These are phyloP conservation scores for Xyliphius kryptos DNA, from an alignment of 2,113 vertebrate species.

Conservation along the genomic window DNA sequence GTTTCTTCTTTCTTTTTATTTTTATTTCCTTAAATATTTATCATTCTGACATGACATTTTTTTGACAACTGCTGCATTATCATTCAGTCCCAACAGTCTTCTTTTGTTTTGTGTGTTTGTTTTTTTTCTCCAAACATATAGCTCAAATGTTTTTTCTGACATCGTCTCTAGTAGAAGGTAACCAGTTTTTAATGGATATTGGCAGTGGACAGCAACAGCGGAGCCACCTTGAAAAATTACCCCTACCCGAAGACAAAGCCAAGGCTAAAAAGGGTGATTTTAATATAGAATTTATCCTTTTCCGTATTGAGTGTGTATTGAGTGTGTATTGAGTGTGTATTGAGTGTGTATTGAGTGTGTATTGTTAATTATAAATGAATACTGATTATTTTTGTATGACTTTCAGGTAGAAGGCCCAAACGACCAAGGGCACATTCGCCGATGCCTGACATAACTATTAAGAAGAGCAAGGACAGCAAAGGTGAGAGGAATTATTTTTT, in stretches of 20 bases:
- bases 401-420: conserved; percentile 79
- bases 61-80: no score
- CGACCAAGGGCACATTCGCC: conserved; percentile 81
- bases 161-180: conserved; percentile 73
- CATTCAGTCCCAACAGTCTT: no score
- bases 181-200: conserved; percentile 79
- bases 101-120: no score
- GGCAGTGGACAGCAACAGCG: conserved; percentile 73
- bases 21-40: no score
- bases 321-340: no score
- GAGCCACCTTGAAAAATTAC: conserved; percentile 54
- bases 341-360: no score
- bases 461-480: conserved; percentile 91
- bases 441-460: conserved; percentile 84
- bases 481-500: no score
- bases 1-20: no score
- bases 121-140: conserved; percentile 38
- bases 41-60: no score
- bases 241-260: conserved; percentile 66
- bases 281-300: no score
- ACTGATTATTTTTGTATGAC: conserved; percentile 35
- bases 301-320: no score
- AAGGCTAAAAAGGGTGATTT: conserved; percentile 80
- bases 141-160: conserved; percentile 59
- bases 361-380: no score